Base-by-base conservation (phyloP, 2,113 vertebrate species). In the Aix galericulata region DNA sequence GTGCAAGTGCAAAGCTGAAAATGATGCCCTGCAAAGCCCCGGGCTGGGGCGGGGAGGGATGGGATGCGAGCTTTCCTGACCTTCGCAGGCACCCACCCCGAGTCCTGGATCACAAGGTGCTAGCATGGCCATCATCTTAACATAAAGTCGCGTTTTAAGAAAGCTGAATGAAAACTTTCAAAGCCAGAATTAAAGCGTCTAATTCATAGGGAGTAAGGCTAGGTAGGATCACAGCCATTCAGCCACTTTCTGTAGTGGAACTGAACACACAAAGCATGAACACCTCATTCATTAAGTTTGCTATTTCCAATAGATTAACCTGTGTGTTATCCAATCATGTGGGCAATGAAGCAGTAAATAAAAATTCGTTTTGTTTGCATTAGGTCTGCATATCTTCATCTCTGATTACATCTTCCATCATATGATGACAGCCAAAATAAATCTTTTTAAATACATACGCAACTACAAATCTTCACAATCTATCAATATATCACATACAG, bases 291-390 rank as follows among this genome's bases (percentile, higher is more conserved):
- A 58, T n/a, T 10, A 50, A 40, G 21, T 1, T 53, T 40, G 13
- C 25, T 59, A 4, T 42, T 50, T 36, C 68, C 31, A 48, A 53
- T 3, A 53, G 59, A n/a, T 26, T 25, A 75, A 58, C 13, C 13
- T 12, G 4, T 0, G 6, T 32, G 73, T 11, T 69, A 38, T 16
- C 29, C 1, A 0, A 16, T 62, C 62, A 6, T 0, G 5, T 8
- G 60, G 52, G 50, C 72, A 44, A 34, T 1, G 5, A 52, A 60
- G 60, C 68, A 32, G 36, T 8, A 50, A 2, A 5, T 3, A 64
- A 53, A 67, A 67, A 31, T 36, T 14, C 8, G 40, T 0, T 31
- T 32, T 50, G 17, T 38, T 36, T 36, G 52, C 71, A 90, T 46
- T 66, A 32, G 7, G 10, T 34, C 53, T 82, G 62, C 6, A 2